A percentile compares a stretch with the other conserved stretches of the same genome.
phyloP scores from a whole-genome alignment of 2,888 invertebrate genomes.

The Chaetoderma sp. region DNA sequence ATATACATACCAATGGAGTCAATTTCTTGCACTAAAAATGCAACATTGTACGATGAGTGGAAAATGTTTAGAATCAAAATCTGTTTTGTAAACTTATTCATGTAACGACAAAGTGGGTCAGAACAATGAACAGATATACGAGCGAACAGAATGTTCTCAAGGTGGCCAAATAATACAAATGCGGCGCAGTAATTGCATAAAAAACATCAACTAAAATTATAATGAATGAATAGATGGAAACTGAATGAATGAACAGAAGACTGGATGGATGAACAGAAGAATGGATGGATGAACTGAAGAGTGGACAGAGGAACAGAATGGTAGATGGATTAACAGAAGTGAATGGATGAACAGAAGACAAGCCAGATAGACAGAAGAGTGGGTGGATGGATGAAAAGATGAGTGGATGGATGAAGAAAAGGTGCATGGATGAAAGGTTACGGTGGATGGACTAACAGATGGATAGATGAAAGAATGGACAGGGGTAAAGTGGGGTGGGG shows the following conservation, averaged over 20 bases:
- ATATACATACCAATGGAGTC: too few relatives aligned
- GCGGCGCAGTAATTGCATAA: not conserved
- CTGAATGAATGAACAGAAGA: not conserved
- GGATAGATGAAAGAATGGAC: not conserved
- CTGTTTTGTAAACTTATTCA: too few relatives aligned
- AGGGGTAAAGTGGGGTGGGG: not conserved
- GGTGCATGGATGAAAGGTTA: not conserved
- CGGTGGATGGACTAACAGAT: not conserved
- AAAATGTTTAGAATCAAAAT: too few relatives aligned
- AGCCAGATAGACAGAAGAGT: not conserved
- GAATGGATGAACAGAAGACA: not conserved
- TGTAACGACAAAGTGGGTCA: too few relatives aligned
- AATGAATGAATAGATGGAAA: not conserved
- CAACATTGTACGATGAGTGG: too few relatives aligned
- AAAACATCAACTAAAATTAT: not conserved
- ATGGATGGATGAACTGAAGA: too few relatives aligned
- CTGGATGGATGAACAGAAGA: too few relatives aligned
- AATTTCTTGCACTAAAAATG: too few relatives aligned
- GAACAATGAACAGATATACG: too few relatives aligned
- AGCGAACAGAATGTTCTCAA: not conserved
- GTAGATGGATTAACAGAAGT: not conserved
- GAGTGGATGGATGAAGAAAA: not conserved
- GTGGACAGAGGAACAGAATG: not conserved
- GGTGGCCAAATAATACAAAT: not conserved
- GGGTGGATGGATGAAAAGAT: not conserved